Percentiles rank a stretch among this genome's conserved stretches.
phyloP scores from a whole-genome alignment of 1,140 invertebrate genomes.

The Charaxes varanes region DNA sequence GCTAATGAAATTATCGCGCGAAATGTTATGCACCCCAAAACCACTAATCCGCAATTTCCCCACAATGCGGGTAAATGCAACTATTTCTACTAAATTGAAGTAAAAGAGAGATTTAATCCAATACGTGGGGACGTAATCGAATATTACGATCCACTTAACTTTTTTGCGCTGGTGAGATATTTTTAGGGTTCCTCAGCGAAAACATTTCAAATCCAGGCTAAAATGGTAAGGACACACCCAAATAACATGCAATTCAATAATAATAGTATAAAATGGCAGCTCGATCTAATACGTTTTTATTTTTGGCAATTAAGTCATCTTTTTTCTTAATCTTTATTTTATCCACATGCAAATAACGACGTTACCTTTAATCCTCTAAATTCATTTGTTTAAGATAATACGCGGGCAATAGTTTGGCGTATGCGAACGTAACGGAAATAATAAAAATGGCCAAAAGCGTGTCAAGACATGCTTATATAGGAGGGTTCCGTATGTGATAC shows the following conservation, averaged over 20 bases:
- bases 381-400: slow-evolving; percentile 13
- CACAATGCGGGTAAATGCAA: slow-evolving; percentile 47
- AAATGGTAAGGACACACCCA: too few relatives aligned
- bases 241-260: too few relatives aligned
- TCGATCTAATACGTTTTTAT: too few relatives aligned
- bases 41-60: slow-evolving; percentile 44
- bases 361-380: slow-evolving; percentile 17
- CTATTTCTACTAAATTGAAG: slow-evolving; percentile 32
- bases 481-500: too few relatives aligned
- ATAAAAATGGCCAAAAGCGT: too few relatives aligned
- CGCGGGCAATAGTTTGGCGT: slow-evolving; percentile 10
- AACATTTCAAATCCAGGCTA: too few relatives aligned
- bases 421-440: slow-evolving; percentile 22
- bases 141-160: slow-evolving; percentile 22
- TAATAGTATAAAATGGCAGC: too few relatives aligned
- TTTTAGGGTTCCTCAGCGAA: too few relatives aligned
- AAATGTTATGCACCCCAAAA: slow-evolving; percentile 47
- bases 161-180: slow-evolving; percentile 19
- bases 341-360: too few relatives aligned
- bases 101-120: slow-evolving; percentile 32
- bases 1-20: slow-evolving; percentile 47
- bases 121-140: slow-evolving; percentile 25
- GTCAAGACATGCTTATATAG: too few relatives aligned
- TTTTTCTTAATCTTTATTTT: too few relatives aligned
- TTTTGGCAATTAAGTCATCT: too few relatives aligned